A percentile compares a stretch with the other conserved stretches of the same genome.
phyloP scores from a whole-genome alignment of 2,797 vertebrate genomes.

The Gila robusta region DNA sequence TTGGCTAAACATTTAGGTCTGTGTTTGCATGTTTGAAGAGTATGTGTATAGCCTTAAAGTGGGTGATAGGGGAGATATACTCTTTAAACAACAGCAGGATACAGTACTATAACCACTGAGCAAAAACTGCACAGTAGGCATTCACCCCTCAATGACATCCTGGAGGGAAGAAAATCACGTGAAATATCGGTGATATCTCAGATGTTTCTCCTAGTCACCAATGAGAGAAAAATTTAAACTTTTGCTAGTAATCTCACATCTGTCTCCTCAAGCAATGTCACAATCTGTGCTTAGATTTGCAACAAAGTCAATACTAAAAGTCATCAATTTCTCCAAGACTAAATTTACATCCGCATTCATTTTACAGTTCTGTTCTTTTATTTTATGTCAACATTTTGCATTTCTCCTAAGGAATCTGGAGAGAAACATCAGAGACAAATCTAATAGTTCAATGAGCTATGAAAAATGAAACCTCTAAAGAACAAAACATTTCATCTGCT shows the following conservation, averaged over 20 bases:
- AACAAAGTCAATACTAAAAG: neutral
- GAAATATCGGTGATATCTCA: neutral
- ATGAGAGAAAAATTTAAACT: neutral
- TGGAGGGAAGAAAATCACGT: neutral
- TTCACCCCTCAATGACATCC: neutral
- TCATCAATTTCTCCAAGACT: neutral
- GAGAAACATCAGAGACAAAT: neutral
- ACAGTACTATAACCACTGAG: neutral
- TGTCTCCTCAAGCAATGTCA: neutral
- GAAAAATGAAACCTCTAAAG: neutral
- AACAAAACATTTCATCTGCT: neutral
- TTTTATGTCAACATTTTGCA: neutral
- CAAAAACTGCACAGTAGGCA: conserved; percentile 1
- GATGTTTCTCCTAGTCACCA: neutral
- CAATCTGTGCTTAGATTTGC: neutral
- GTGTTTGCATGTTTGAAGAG: neutral
- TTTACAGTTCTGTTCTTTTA: neutral
- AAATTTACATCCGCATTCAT: neutral
- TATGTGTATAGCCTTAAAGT: neutral
- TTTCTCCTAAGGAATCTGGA: neutral
- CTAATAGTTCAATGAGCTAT: neutral
- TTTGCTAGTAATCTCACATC: neutral
- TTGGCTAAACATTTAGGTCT: neutral
- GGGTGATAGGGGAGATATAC: neutral
- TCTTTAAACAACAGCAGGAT: neutral